Percentiles rank a stretch among this genome's conserved stretches.
Conservation (phyloP, 1,140 invertebrate genomes). For the Bradysia coprophila region DNA sequence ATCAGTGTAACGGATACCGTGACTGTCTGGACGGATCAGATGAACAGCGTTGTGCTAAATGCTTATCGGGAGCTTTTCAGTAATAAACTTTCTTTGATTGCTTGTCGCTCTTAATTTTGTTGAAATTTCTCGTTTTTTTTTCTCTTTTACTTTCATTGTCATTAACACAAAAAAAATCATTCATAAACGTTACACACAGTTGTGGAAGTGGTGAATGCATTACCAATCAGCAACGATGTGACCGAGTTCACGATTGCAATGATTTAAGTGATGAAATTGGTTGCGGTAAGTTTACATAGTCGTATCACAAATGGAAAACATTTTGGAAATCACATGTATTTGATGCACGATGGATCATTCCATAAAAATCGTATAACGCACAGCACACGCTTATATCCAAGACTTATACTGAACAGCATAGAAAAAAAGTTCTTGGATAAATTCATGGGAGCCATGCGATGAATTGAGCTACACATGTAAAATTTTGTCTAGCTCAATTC, state of each 20-base stretch:
- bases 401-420: too few relatives aligned
- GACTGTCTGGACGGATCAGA: constrained; percentile 59
- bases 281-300: constrained; percentile 29
- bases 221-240: constrained; percentile 33
- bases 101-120: background rate
- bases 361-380: too few relatives aligned
- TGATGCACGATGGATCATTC: background rate
- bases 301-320: too few relatives aligned
- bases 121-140: background rate
- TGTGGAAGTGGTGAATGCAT: constrained; percentile 25
- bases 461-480: too few relatives aligned
- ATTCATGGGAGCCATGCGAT: too few relatives aligned
- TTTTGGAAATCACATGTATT: background rate
- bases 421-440: too few relatives aligned
- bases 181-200: constrained; percentile 8
- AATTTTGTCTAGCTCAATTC: too few relatives aligned
- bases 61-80: constrained; percentile 19
- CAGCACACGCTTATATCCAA: too few relatives aligned
- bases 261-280: constrained; percentile 51
- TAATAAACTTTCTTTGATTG: constrained; percentile 9
- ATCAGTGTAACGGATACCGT: constrained; percentile 53
- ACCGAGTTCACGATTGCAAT: constrained; percentile 45
- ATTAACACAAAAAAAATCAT: background rate
- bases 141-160: constrained; percentile 1
- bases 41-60: constrained; percentile 38